Percentiles rank a stretch among this genome's conserved stretches.
Evolutionary conservation across 1,140 invertebrate genomes (phyloP).

Genomic region (Papilio polytes): DNA sequence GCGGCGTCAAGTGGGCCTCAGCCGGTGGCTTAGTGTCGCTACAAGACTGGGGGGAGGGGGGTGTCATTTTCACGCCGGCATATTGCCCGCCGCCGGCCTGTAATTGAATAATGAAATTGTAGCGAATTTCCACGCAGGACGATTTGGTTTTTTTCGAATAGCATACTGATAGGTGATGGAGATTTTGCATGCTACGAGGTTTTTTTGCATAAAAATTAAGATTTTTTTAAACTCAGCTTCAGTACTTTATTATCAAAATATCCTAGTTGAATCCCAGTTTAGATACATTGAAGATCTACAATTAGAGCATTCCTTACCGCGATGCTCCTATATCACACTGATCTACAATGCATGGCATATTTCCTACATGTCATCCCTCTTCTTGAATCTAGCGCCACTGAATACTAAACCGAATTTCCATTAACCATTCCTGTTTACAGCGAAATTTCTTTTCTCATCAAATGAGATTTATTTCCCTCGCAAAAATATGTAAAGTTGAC

Average conservation of each 20-base stretch:
- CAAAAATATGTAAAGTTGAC: conserved; percentile 80
- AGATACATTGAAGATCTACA: background rate
- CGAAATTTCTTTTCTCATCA: conserved; percentile 77
- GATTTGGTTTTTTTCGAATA: conserved; percentile 52
- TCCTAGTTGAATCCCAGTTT: background rate
- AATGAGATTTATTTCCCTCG: conserved; percentile 75
- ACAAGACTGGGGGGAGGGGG: conserved; percentile 44
- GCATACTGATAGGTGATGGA: background rate
- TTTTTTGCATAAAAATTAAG: too few species aligned
- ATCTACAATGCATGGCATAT: background rate
- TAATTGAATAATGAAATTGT: conserved; percentile 73
- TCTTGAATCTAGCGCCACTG: conserved; percentile 58
- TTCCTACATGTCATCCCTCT: conserved; percentile 16
- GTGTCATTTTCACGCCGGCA: conserved; percentile 69
- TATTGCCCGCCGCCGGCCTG: conserved; percentile 55
- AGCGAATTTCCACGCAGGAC: conserved; percentile 53
- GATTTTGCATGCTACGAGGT: background rate
- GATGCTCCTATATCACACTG: background rate
- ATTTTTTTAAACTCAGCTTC: conserved; percentile 11
- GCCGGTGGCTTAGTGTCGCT: conserved; percentile 14
- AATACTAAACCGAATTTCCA: conserved; percentile 79
- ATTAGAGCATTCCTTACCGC: background rate
- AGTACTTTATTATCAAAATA: too few species aligned
- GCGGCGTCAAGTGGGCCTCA: conserved; percentile 52
- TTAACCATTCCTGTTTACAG: conserved; percentile 73